Evolutionary conservation across 2,888 invertebrate species (phyloP), one percentile per base, ranked within the genome.

Genomic region (Erebia aethiops): DNA sequence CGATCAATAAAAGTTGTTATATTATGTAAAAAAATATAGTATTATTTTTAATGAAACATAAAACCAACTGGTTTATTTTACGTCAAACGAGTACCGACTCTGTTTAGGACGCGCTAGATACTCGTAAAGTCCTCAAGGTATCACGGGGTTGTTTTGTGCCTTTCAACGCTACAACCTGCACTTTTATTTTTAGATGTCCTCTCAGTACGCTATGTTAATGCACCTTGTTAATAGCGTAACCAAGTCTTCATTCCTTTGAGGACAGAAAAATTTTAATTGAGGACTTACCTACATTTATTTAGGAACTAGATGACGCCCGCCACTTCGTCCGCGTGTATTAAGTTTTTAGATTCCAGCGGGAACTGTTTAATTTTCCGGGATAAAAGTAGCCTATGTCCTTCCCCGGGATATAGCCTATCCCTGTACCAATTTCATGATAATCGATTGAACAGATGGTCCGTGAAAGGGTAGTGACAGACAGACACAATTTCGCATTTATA

Each of bases 111-210:
- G 46, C 64, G 67, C 56, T 49, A 62, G 72, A 65, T 70, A 57
- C 61, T 65, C 56, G 60, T 67, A 46, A 67, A 71, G 69, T 69
- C 71, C 64, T 74, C 68, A 72, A 75, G 66, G 71, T 71, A 73
- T 73, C 71, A 67, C 70, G 61, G 67, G 70, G 67, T 63, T 74
- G 65, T 70, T 79, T 77, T 75, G 73, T 76, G 75, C 73, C 79
- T 83, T 82, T 82, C 81, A 81, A 83, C 80, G 80, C 80, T 78
- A 73, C 64, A 74, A 74, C 72, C 83, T 83, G 86, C 83, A 83
- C 82, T 86, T 87, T 87, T 90, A 89, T 89, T 89, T 90, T 88
- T 88, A 89, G 88, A 84, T 81, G 81, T 81, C 81, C 82, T 83
- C 82, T 82, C 81, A 84, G 84, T 85, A 82, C 78, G 82, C 83